Evolutionary conservation across 2,888 invertebrate species (phyloP), one percentile per base, ranked within the genome.

Genomic region (Cepaea hortensis): DNA sequence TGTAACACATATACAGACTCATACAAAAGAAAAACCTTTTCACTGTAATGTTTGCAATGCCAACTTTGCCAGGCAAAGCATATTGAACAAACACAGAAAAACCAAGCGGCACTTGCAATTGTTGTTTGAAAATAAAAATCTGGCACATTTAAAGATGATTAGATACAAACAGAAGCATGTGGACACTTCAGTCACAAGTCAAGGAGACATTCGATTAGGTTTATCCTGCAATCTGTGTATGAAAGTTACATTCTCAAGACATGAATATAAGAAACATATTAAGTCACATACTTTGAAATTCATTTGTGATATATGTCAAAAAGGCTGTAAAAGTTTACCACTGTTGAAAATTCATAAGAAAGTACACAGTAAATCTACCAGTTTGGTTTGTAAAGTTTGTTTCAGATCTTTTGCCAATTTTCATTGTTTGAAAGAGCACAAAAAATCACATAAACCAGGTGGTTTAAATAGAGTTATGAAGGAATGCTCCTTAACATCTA

Each of bases 11-110:
- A 87, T 83, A 77, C 87, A 87, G 48, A 87, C 87, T 7, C 87
- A 87, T 65, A 87, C 87, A 23, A 87, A 87, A 75, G 87, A 87
- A 75, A 87, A 87, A 48, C 87, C 87, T 46, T 84, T 50, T 65
- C 87, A 84, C 48, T 87, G 87, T 65, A 73, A 84, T 61, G 75
- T 87, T 65, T 87, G 87, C 62, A 87, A 87, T 65, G 72, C 82
- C 55, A 62, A 86, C 70, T 86, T 82, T 77, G 82, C 86, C 23
- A 62, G 86, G 68, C 77, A 82, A 46, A 86, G 82, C 70, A 86
- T 86, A 35, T 75, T 86, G 50, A 86, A 23, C 50, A 86, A 82
- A 55, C 86, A 86, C 62, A 55, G 76, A 82, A 83, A 68, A 61
- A 86, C 86, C n/a, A 82, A 82, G 61, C 46, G 13, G 23, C 86